Evolutionary conservation across 2,113 vertebrate genomes (phyloP), one percentile per base, ranked within the genome.

Genomic region (Seriola aureovittata): DNA sequence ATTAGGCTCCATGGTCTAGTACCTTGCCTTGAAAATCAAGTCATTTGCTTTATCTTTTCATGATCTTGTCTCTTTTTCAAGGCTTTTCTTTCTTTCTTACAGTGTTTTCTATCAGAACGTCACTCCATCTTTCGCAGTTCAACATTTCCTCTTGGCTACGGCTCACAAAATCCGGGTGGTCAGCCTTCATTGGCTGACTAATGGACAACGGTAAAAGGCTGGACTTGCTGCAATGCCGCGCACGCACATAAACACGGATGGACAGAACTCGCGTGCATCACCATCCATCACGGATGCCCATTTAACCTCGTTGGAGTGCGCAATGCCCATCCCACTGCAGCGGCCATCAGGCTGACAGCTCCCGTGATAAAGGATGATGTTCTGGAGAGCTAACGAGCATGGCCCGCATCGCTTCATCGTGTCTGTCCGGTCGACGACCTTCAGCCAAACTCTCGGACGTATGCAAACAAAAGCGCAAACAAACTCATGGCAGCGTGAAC

Each of bases 121-220:
- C 85, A 65, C 79, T 88, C 84, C 71, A 82, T 89, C 84, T 87
- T 85, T 74, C 17, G 25, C 78, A 29, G 71, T 23, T 82, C 60
- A 76, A 85, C 81, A 73, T 79, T 90, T 79, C 75, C 80, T 87
- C 66, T 48, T 19, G 63, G 87, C 83, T 80, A 80, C 77, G 46
- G 81, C 76, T 87, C 78, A 48, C 81, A 85, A 76, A 88, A 59
- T 78, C 80, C 42, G 81, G 79, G 74, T 85, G 88, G 88, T 89
- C 93, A 92, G 78, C 90, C 89, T 87, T 90, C 92, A 86, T 85
- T 88, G 85, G 76, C 85, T 93, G 91, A 93, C 86, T 93, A 92
- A 95, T 92, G 91, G 85, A 71, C 64, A 64, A 63, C 82, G 66
- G 82, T 75, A 84, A 85, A 85, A 67, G 81, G 78, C 78, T 55